These are phyloP conservation scores for Pycnonotus jocosus DNA, from an alignment of 2,113 vertebrate genomes.

Conservation along the genomic window DNA sequence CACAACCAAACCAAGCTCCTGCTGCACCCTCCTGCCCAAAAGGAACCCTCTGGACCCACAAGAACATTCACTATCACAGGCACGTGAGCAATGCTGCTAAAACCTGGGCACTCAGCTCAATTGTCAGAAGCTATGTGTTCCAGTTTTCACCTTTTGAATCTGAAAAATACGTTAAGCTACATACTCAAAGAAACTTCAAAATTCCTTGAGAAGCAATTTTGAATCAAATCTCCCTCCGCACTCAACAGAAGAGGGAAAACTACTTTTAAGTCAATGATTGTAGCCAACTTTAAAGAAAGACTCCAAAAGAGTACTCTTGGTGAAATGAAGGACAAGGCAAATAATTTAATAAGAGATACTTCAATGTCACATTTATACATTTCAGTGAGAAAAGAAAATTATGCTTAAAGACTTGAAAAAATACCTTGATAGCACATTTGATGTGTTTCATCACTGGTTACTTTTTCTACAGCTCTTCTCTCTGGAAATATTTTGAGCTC, in stretches of 20 bases:
- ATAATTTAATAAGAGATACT: not conserved
- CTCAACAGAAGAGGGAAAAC: not conserved
- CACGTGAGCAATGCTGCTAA: not conserved
- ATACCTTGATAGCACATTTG: not conserved
- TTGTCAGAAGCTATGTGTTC: not conserved
- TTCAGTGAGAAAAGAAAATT: not conserved
- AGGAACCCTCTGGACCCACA: not conserved
- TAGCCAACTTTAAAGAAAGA: not conserved
- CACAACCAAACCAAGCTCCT: fast-evolving
- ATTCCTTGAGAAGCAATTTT: not conserved
- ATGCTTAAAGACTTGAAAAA: not conserved
- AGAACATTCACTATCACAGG: not conserved
- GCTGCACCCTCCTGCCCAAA: not conserved
- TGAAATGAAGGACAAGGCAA: not conserved
- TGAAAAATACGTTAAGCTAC: not conserved
- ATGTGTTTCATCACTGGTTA: not conserved
- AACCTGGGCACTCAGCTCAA: not conserved
- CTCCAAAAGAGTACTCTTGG: not conserved
- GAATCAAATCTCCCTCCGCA: not conserved
- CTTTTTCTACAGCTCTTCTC: not conserved
- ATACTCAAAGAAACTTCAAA: not conserved
- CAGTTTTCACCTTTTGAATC: not conserved
- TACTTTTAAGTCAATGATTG: not conserved
- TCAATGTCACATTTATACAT: not conserved
- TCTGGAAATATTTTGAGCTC: constrained; percentile 17